Base-by-base conservation (phyloP, 2,797 vertebrate genomes). In the Hoplostethus atlanticus region DNA sequence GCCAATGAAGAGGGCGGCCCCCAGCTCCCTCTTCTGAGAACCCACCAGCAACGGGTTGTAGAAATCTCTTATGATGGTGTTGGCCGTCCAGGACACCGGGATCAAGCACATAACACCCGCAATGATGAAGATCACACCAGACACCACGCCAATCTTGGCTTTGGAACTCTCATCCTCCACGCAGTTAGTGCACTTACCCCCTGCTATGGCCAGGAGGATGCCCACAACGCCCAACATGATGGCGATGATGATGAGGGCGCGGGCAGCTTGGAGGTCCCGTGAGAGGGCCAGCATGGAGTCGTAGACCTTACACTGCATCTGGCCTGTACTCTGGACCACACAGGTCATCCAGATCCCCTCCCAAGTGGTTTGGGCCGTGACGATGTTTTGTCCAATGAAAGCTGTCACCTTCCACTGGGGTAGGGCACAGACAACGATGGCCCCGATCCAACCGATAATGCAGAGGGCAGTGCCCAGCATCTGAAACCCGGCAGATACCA, bases 291-390 rank as follows among this genome's bases (percentile, higher is more conserved):
- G 84, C 95, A 98, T 71, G 0, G 97, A 98, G 92, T 98, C 97
- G 25, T 98, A 97, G 11, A 98, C 92, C 85, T 97, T 97, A 88
- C 97, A 99, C 80, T 98, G 97, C 95, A 98, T 97, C 94, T 99
- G 97, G 3, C 97, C 98, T 0, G 97, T 99, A 92, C 98, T 99
- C 94, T 98, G 98, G 38, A 96, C 94, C 91, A 98, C 94, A 0
- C 97, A 99, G 87, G 0, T 92, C 97, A 98, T 99, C 98, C 98
- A 99, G 74, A 99, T 97, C 36, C 97, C 97, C 53, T 97, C 94
- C 97, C 96, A 98, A 25, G 79, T 92, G 60, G 88, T 95, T 81
- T 98, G 96, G 0, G 97, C 95, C 0, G 96, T 96, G 79, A 98
- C 94, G 1, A 99, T 99, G 90, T 93, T 97, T 80, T 91, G 88